Evolutionary conservation across 2,888 invertebrate species (phyloP), one percentile per base, ranked within the genome.

Genomic region (Heliconius hortense): DNA sequence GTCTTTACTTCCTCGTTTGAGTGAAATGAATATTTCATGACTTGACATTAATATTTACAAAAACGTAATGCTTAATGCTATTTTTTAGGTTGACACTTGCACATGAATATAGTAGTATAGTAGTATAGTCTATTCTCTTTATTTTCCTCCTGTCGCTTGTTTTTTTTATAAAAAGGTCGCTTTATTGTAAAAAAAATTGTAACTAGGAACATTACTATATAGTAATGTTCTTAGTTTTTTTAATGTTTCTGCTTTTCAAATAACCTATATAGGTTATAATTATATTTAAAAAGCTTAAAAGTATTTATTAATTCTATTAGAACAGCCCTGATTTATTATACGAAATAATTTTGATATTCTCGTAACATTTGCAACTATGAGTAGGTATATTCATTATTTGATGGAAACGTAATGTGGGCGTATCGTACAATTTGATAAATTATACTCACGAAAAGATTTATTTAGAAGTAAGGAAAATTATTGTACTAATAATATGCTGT

Each of bases 381-480:
- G 35, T 39, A 64, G 39, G 39, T 64, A 64, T 64, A 64, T 64
- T 7, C 24, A 66, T 66, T 66, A 66, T 66, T 66, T 66, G 24
- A 66, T 39, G 66, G 39, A 43, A 66, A 43, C 13, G 39, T 26
- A 66, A 66, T 66, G 39, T 66, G 64, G 35, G 64, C 64, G 64
- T 24, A 39, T 64, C n/a, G 35, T 3, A 18, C 43, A 39, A 18
- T 15, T 66, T 24, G 39, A 43, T 66, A 43, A 66, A 43, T 66
- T 66, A 66, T 39, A 66, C n/a, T 66, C 39, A 24, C 24, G 13
- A 66, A 39, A 66, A 66, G 35, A 39, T 66, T 66, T 39, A n/a
- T 39, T 66, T 24, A n/a, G 13, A 24, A 66, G 2, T 24, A 64
- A n/a, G n/a, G 4, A 39, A 64, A 35, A 64, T 4, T 64, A 39